A percentile compares a stretch with the other conserved stretches of the same genome.
Evolutionary conservation across 1,140 invertebrate genomes (phyloP).

Genomic region (Achroia grisella): DNA sequence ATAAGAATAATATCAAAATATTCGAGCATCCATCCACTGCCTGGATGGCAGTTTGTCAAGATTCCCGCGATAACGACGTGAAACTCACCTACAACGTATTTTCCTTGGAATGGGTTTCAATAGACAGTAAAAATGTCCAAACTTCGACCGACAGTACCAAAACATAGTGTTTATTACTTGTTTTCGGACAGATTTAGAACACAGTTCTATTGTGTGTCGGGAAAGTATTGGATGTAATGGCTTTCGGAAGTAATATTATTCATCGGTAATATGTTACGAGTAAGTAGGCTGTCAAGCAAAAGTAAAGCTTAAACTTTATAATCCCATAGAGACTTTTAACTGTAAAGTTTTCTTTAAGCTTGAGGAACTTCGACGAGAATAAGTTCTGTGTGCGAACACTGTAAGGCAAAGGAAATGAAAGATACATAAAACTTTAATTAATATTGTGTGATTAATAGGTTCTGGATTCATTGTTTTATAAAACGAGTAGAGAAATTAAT

Average conservation of each 20-base stretch:
- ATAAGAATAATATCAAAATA: constrained; percentile 16
- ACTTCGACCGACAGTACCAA: constrained; percentile 22
- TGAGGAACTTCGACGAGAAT: not conserved
- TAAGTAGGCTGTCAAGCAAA: not conserved
- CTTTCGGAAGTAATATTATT: no score
- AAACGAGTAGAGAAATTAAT: no score
- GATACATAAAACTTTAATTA: no score
- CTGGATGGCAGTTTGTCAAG: constrained; percentile 22
- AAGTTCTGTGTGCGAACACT: no score
- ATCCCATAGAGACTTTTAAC: constrained; percentile 4
- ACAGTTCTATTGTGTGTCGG: no score
- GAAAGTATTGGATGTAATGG: no score
- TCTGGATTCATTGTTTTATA: no score
- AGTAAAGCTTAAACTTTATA: not conserved
- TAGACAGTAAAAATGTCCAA: constrained; percentile 42
- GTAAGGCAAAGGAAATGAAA: no score
- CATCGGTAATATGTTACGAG: no score
- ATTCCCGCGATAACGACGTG: constrained; percentile 18
- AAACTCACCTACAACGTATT: constrained; percentile 12
- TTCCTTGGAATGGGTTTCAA: constrained; percentile 22
- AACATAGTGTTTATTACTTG: constrained; percentile 22
- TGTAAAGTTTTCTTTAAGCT: constrained; percentile 5
- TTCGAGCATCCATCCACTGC: constrained; percentile 18
- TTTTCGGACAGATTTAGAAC: constrained; percentile 12
- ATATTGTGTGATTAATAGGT: no score